Evolutionary conservation across 2,888 invertebrate genomes (phyloP).

Genomic region (Diaperis boleti): DNA sequence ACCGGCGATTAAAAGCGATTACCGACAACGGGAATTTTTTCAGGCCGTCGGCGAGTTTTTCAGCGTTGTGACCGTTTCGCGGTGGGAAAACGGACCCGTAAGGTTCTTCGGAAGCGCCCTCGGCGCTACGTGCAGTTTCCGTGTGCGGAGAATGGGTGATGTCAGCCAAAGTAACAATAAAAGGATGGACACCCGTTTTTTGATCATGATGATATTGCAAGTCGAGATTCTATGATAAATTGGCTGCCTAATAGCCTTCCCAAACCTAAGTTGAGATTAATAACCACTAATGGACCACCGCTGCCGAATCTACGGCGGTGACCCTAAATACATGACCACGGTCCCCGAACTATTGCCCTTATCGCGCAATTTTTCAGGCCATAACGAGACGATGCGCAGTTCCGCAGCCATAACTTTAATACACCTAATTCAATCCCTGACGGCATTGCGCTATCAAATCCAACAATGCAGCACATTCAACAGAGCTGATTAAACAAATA

Average conservation of each 20-base stretch:
- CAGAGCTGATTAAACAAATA: constrained; percentile 32
- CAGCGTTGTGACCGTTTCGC: too few species aligned
- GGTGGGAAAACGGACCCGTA: too few species aligned
- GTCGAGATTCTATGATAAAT: neutral
- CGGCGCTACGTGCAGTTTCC: too few species aligned
- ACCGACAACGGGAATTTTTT: neutral
- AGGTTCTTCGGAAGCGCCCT: too few species aligned
- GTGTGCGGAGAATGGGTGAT: too few species aligned
- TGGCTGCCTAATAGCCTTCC: constrained; percentile 3
- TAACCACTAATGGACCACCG: constrained; percentile 3
- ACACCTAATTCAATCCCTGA: constrained; percentile 25
- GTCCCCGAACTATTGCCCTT: neutral
- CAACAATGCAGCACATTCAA: constrained; percentile 26
- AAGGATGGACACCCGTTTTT: too few species aligned
- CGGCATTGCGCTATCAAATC: constrained; percentile 27
- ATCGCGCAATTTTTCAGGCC: neutral
- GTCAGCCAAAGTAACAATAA: too few species aligned
- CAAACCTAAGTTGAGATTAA: constrained; percentile 2
- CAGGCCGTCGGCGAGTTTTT: too few species aligned
- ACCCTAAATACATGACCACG: neutral
- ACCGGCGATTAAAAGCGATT: neutral
- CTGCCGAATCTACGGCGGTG: neutral
- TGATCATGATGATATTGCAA: too few species aligned
- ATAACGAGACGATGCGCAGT: neutral
- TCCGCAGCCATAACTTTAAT: constrained; percentile 11